Evolutionary conservation across 2,888 invertebrate species (phyloP).

Genomic region (Criorhina ranunculi): DNA sequence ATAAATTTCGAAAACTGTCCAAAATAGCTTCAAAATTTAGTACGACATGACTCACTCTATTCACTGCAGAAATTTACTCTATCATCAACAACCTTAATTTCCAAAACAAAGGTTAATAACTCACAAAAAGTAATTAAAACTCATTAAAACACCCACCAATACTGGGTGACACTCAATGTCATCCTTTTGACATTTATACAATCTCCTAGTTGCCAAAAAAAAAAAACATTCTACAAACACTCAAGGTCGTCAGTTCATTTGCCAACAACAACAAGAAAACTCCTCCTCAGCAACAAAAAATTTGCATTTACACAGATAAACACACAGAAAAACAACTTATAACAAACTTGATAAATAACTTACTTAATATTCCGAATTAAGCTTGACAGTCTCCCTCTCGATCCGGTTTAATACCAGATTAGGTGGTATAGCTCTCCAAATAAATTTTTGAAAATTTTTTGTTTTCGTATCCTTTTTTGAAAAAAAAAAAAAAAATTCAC

Average conservation of each 20-base stretch:
- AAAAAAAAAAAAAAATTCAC: too few species aligned
- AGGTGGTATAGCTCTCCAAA: slow-evolving; percentile 3
- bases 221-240: background rate
- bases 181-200: too few species aligned
- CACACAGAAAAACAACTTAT: background rate
- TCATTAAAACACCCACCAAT: too few species aligned
- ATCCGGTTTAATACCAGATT: slow-evolving; percentile 47
- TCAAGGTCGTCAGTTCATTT: slow-evolving; percentile 18
- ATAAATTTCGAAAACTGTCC: too few species aligned
- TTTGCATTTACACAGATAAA: slow-evolving; percentile 11
- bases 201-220: too few species aligned
- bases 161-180: too few species aligned
- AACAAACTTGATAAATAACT: slow-evolving; percentile 25
- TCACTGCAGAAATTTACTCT: too few species aligned
- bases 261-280: background rate
- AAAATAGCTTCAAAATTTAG: too few species aligned
- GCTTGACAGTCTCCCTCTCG: background rate
- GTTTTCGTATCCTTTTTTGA: slow-evolving; percentile 17
- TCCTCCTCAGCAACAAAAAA: background rate
- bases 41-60: too few species aligned
- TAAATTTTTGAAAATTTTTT: slow-evolving; percentile 12
- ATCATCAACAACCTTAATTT: too few species aligned
- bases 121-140: too few species aligned
- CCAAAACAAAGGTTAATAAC: too few species aligned
- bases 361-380: slow-evolving; percentile 43